Conservation (phyloP, 2,797 vertebrate genomes). For the Acrocephalus scirpaceus region DNA sequence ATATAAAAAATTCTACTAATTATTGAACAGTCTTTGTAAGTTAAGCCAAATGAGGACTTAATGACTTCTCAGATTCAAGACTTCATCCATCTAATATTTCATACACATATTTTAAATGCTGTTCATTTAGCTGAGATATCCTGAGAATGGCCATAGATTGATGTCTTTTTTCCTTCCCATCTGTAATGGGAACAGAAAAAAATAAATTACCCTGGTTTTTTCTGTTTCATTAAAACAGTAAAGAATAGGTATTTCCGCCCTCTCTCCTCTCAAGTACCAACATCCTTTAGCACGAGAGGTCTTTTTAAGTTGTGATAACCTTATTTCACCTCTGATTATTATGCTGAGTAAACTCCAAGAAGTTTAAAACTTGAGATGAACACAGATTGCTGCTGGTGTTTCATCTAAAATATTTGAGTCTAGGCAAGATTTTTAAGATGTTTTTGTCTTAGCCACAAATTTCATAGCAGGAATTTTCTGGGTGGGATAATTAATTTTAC, state of each 20-base stretch:
- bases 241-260: not conserved
- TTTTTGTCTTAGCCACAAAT: not conserved
- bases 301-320: not conserved
- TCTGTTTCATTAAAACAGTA: not conserved
- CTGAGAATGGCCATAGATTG: constrained; percentile 4
- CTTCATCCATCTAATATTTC: not conserved
- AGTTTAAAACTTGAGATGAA: not conserved
- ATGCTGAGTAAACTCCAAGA: not conserved
- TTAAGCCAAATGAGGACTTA: constrained; percentile 31
- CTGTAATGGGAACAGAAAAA: constrained; percentile 27
- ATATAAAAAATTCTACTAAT: constrained; percentile 42
- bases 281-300: not conserved
- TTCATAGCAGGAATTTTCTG: not conserved
- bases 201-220: not conserved
- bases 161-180: not conserved
- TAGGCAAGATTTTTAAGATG: not conserved
- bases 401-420: not conserved
- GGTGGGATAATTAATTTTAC: not conserved
- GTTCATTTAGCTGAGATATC: not conserved
- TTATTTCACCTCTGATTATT: not conserved
- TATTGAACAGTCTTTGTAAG: not conserved
- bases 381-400: not conserved
- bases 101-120: not conserved
- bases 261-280: not conserved
- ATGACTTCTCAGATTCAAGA: constrained; percentile 9